Evolutionary conservation across 2,888 invertebrate species (phyloP).

Genomic region (Belgica antarctica): DNA sequence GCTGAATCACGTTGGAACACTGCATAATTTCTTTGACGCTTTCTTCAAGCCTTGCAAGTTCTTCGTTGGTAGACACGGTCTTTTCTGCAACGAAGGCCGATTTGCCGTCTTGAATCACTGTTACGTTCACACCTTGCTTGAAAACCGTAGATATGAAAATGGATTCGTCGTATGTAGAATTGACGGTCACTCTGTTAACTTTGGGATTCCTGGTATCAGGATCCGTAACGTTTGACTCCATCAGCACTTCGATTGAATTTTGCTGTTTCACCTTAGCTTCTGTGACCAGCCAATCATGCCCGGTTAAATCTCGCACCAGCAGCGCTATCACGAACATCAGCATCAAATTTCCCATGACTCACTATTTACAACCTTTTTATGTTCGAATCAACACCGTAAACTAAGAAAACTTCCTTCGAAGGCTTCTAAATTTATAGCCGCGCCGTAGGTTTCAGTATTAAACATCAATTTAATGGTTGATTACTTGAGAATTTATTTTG

Average conservation of each 20-base stretch:
- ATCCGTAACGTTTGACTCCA: not conserved
- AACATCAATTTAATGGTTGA: conserved; percentile 39
- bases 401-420: not conserved
- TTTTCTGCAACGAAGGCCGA: too few relatives aligned
- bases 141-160: not conserved
- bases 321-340: not conserved
- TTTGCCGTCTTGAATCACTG: not conserved
- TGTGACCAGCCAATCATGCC: not conserved
- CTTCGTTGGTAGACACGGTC: too few relatives aligned
- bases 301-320: not conserved
- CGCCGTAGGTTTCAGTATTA: not conserved
- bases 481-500: conserved; percentile 24
- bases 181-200: not conserved
- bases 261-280: not conserved
- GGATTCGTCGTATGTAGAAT: not conserved
- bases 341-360: conserved; percentile 22
- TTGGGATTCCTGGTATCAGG: not conserved
- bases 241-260: not conserved
- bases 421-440: conserved; percentile 23
- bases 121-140: not conserved
- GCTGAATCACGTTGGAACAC: too few relatives aligned
- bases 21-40: too few relatives aligned
- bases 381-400: not conserved
- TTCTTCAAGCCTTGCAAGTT: too few relatives aligned
- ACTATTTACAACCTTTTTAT: not conserved